These are phyloP conservation scores for Crotophaga sulcirostris DNA, from an alignment of 2,113 vertebrate genomes.

Conservation along the genomic window DNA sequence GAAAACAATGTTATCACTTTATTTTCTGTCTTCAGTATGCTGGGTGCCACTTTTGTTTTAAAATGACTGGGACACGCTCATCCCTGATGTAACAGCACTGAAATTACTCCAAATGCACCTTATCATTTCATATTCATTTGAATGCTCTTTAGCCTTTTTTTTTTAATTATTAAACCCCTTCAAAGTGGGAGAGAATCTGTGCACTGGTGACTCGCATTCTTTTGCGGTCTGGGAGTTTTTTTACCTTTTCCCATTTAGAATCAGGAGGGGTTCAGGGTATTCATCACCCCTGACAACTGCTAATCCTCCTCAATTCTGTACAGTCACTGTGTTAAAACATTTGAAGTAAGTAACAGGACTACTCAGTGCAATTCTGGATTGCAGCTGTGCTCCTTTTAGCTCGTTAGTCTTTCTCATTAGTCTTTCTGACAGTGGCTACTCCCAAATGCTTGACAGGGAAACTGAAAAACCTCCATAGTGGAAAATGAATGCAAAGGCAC, in stretches of 20 bases:
- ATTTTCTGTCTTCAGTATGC: background rate
- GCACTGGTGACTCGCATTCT: background rate
- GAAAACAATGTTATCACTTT: background rate
- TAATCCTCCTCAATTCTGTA: background rate
- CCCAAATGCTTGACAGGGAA: background rate
- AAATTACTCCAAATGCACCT: background rate
- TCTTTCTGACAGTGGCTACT: background rate
- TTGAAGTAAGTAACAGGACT: background rate
- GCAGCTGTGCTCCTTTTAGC: background rate
- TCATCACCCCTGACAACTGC: background rate
- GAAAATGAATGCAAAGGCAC: background rate
- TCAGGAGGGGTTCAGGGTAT: background rate
- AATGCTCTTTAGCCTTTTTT: background rate
- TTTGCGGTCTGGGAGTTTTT: background rate
- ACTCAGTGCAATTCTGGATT: background rate
- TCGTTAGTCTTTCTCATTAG: background rate
- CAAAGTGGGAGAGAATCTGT: background rate
- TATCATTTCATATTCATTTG: background rate
- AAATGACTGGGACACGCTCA: background rate
- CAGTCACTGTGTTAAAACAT: background rate
- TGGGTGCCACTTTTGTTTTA: background rate
- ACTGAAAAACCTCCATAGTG: background rate
- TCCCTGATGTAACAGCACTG: background rate
- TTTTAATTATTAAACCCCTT: background rate
- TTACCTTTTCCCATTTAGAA: background rate